Conservation (phyloP, 2,113 vertebrate genomes). For the Romanogobio albipinnatus region DNA sequence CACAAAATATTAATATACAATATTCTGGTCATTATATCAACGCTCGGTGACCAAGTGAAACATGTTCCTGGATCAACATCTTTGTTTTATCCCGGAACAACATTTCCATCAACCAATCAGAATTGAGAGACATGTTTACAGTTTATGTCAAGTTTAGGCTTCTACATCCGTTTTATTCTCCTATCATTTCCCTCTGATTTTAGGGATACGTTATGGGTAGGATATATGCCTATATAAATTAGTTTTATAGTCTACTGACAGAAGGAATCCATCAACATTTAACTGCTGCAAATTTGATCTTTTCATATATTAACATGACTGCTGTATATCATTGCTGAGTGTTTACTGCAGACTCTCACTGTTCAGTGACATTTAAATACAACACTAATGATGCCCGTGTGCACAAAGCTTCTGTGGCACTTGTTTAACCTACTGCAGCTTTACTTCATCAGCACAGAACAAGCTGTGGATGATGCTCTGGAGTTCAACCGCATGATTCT, state of each 20-base stretch:
- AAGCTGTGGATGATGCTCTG: background rate
- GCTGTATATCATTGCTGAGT: background rate
- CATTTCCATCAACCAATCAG: too few relatives aligned
- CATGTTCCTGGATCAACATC: background rate
- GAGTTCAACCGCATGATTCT: background rate
- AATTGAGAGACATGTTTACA: too few relatives aligned
- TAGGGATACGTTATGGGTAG: too few relatives aligned
- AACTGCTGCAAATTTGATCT: background rate
- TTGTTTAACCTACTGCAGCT: background rate
- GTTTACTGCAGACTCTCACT: background rate
- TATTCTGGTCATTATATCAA: too few relatives aligned
- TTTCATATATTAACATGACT: background rate
- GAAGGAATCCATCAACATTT: background rate
- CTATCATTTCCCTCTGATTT: too few relatives aligned
- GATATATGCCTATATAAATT: too few relatives aligned
- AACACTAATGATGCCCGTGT: background rate
- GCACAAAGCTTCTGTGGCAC: background rate
- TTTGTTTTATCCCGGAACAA: background rate
- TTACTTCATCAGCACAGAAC: slow-evolving; percentile 1
- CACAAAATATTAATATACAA: background rate
- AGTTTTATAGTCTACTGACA: background rate
- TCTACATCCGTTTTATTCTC: too few relatives aligned
- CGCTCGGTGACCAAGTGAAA: background rate
- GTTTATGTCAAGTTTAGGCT: too few relatives aligned
- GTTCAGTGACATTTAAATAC: background rate